Conservation (phyloP, 1,140 invertebrate species). For the Lepidotrigona ventralis region DNA sequence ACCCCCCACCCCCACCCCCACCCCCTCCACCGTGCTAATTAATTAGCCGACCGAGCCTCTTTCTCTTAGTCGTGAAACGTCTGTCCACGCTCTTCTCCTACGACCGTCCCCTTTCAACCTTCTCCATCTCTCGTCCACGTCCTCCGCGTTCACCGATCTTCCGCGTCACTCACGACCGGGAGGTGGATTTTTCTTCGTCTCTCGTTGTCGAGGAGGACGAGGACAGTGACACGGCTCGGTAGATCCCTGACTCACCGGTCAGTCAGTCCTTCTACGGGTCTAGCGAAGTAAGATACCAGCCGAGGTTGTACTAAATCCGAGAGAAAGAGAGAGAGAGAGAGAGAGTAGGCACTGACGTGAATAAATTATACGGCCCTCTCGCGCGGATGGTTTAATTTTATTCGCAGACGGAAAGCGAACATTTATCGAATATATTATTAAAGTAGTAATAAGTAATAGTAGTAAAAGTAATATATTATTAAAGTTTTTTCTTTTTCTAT, state of each 20-base stretch:
- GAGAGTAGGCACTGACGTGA: background rate
- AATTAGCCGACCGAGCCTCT: constrained; percentile 52
- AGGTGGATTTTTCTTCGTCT: background rate
- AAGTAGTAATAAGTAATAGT: too few species aligned
- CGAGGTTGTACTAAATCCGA: background rate
- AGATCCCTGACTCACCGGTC: background rate
- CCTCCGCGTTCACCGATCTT: constrained; percentile 5
- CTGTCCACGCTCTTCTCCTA: constrained; percentile 19
- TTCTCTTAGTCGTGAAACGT: constrained; percentile 27
- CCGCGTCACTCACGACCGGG: constrained; percentile 7
- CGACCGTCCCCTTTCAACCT: constrained; percentile 13
- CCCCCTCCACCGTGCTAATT: constrained; percentile 47
- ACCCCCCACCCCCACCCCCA: background rate
- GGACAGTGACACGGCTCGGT: constrained; percentile 4
- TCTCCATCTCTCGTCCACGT: background rate
- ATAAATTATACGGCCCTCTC: too few species aligned
- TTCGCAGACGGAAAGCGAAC: too few species aligned
- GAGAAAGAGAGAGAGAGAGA: too few species aligned
- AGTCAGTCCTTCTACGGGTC: background rate
- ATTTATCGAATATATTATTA: too few species aligned
- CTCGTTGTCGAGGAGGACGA: background rate
- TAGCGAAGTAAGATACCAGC: background rate
- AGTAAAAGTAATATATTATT: too few species aligned
- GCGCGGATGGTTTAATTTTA: too few species aligned
- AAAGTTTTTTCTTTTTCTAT: too few species aligned